phyloP scores from a whole-genome alignment of 2,113 vertebrate species.

The Colistium nudipinnis region DNA sequence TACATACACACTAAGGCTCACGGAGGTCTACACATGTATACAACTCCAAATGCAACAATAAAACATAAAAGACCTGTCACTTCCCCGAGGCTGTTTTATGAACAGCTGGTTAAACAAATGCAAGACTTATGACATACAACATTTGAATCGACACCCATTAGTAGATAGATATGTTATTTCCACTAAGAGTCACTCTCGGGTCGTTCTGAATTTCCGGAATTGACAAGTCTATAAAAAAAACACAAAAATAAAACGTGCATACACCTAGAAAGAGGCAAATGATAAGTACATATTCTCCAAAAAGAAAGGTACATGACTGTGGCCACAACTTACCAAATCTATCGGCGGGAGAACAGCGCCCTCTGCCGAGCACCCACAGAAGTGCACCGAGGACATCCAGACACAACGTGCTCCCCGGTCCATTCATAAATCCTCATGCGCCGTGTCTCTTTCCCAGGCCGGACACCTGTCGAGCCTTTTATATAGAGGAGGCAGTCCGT shows the following conservation, averaged over 20 bases:
- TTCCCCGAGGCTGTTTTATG: too few species aligned
- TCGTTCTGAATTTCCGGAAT: neutral
- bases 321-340: conserved; percentile 50
- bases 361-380: conserved; percentile 50
- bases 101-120: neutral
- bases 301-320: neutral
- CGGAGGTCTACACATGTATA: neutral
- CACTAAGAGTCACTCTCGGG: neutral
- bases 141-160: neutral
- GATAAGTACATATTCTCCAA: neutral
- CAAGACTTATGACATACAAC: neutral
- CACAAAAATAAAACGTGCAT: neutral
- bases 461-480: neutral
- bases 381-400: conserved; percentile 46
- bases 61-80: neutral
- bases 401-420: conserved; percentile 42
- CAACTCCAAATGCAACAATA: neutral
- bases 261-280: neutral
- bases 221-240: neutral
- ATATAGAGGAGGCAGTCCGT: neutral
- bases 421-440: conserved; percentile 70
- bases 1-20: neutral
- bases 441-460: conserved; percentile 24
- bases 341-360: conserved; percentile 57
- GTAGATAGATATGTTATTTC: neutral